Evolutionary conservation across 2,797 vertebrate species (phyloP).

Genomic region (Lepilemur ruficaudatus): DNA sequence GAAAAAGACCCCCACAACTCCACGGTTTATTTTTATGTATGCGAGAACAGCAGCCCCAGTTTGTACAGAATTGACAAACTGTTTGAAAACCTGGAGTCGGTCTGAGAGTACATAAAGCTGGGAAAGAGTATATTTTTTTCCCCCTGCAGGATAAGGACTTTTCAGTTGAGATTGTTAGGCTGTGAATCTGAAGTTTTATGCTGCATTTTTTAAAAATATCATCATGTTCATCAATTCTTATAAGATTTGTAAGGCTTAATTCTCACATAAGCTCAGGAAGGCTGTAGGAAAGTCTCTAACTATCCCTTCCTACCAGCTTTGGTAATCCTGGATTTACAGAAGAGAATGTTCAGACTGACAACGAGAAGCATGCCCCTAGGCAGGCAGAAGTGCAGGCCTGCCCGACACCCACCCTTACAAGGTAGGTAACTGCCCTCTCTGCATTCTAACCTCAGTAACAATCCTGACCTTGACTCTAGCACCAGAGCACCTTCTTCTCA

Average conservation of each 20-base stretch:
- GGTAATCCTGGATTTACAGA: conserved; percentile 39
- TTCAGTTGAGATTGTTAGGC: not conserved
- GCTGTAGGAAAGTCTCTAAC: conserved; percentile 24
- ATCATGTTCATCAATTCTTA: conserved; percentile 48
- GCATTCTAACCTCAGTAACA: not conserved
- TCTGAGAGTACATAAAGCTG: not conserved
- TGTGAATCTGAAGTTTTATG: not conserved
- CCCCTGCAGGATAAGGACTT: not conserved
- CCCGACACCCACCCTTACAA: not conserved
- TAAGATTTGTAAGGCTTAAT: conserved; percentile 54
- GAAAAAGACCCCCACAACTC: not conserved
- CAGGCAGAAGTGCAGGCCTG: not conserved
- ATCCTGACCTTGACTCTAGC: not conserved
- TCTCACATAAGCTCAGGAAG: conserved; percentile 43
- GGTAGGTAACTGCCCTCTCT: not conserved
- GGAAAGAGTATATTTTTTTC: not conserved
- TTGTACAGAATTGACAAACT: not conserved
- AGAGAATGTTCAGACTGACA: not conserved
- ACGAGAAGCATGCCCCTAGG: not conserved
- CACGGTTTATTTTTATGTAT: not conserved
- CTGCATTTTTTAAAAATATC: not conserved
- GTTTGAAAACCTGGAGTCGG: not conserved
- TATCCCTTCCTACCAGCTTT: not conserved
- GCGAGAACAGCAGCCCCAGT: not conserved
- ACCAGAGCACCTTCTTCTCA: not conserved